phyloP scores from a whole-genome alignment of 2,888 invertebrate species.

The Gerris lacustris region DNA sequence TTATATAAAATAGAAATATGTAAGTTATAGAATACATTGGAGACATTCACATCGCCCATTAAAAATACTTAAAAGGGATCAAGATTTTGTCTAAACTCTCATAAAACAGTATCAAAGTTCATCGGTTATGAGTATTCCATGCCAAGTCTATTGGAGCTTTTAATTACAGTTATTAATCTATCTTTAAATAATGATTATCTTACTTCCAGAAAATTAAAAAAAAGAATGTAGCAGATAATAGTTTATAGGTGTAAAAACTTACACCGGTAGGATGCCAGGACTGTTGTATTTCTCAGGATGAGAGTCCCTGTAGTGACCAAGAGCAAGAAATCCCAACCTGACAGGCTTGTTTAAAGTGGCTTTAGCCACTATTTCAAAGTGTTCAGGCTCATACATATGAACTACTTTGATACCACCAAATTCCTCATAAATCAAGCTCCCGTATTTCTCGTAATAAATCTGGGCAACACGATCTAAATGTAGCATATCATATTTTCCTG shows the following conservation, averaged over 20 bases:
- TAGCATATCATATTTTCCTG: neutral
- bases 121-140: too few species aligned
- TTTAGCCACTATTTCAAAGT: slow-evolving; percentile 62
- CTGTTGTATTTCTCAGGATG: slow-evolving; percentile 62
- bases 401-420: slow-evolving; percentile 69
- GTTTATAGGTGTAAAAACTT: slow-evolving; percentile 34
- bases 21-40: too few species aligned
- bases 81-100: too few species aligned
- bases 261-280: slow-evolving; percentile 76
- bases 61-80: too few species aligned
- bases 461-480: neutral
- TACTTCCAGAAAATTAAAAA: too few species aligned
- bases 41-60: too few species aligned
- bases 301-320: slow-evolving; percentile 61
- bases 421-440: slow-evolving; percentile 54
- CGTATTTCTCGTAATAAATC: slow-evolving; percentile 32
- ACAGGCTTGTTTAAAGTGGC: slow-evolving; percentile 58
- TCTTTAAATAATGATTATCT: too few species aligned
- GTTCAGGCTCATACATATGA: slow-evolving; percentile 69
- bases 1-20: too few species aligned
- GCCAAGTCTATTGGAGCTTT: too few species aligned
- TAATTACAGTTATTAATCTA: too few species aligned
- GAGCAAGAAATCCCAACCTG: slow-evolving; percentile 66
- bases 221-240: too few species aligned
- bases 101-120: too few species aligned